phyloP scores from a whole-genome alignment of 2,113 vertebrate genomes.

The Anseranas semipalmata region DNA sequence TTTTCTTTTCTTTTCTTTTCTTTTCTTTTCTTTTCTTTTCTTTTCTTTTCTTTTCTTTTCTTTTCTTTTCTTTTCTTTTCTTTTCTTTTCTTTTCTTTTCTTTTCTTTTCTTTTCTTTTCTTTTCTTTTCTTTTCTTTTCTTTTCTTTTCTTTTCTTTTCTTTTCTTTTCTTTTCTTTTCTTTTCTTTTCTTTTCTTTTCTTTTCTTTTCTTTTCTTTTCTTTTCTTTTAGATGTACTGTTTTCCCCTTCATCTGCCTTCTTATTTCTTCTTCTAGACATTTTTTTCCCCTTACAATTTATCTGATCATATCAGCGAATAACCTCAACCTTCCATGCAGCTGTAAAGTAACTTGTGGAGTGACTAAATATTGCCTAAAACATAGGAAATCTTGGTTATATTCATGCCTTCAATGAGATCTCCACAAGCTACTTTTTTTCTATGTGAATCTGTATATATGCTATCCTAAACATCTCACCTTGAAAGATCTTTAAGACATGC shows the following conservation, averaged over 20 bases:
- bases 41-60: too few relatives aligned
- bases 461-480: neutral
- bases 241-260: neutral
- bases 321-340: rapidly evolving
- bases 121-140: too few relatives aligned
- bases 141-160: too few relatives aligned
- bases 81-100: too few relatives aligned
- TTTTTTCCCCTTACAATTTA: neutral
- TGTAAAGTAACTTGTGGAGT: neutral
- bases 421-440: neutral
- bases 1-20: too few relatives aligned
- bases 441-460: neutral
- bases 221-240: neutral
- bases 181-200: too few relatives aligned
- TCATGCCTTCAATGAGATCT: neutral
- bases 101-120: too few relatives aligned
- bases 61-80: too few relatives aligned
- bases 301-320: neutral
- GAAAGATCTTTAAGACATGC: neutral
- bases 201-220: too few relatives aligned
- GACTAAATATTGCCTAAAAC: neutral
- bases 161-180: too few relatives aligned
- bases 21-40: too few relatives aligned
- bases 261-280: neutral
- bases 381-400: neutral